Evolutionary conservation across 1,140 invertebrate species (phyloP).

Genomic region (Sitodiplosis mosellana): DNA sequence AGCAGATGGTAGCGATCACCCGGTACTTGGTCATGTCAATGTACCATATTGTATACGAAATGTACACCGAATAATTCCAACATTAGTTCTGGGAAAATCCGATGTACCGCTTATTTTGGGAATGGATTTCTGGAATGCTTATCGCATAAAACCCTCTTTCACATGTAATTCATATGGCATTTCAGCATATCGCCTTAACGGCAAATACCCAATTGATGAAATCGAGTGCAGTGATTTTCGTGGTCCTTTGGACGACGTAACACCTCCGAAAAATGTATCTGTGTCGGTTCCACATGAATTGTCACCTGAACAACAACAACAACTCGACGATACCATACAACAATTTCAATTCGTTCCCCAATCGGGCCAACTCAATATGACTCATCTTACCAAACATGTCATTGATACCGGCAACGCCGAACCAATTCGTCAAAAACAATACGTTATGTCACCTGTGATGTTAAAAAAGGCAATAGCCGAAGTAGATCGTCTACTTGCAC

Average conservation of each 20-base stretch:
- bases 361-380: neutral
- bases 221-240: too few species aligned
- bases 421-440: neutral
- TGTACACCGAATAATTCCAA: neutral
- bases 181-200: neutral
- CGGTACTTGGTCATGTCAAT: neutral
- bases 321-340: neutral
- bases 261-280: neutral
- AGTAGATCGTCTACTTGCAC: neutral
- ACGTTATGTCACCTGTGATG: neutral
- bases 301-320: neutral
- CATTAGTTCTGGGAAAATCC: neutral
- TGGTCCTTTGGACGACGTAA: too few species aligned
- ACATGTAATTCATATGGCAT: neutral
- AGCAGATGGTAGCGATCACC: neutral
- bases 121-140: neutral
- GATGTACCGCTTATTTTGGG: neutral
- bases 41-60: neutral
- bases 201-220: too few species aligned
- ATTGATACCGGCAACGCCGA: neutral
- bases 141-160: neutral
- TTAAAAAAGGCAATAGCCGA: neutral
- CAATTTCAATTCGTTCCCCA: neutral
- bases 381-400: neutral
- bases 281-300: neutral